Evolutionary conservation across 2,113 vertebrate species (phyloP).

Genomic region (Psammodynastes pulverulentus): DNA sequence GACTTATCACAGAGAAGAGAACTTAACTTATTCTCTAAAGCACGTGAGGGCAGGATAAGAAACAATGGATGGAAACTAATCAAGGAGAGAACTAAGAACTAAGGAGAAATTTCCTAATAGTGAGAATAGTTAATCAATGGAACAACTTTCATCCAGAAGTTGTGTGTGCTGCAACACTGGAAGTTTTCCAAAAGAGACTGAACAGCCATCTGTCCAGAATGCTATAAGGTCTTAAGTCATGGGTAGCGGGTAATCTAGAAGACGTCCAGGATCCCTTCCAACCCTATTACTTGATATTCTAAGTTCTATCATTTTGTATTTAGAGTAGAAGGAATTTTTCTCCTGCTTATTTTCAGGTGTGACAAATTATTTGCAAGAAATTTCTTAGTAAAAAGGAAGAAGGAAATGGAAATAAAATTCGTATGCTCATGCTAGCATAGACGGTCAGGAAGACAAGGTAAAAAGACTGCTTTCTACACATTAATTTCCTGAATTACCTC

Average conservation of each 20-base stretch:
- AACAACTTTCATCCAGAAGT: not conserved
- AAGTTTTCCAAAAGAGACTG: not conserved
- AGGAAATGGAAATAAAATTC: not conserved
- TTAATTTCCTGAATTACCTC: not conserved
- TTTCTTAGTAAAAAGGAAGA: not conserved
- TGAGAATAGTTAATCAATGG: not conserved
- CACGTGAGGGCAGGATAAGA: not conserved
- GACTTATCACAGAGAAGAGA: not conserved
- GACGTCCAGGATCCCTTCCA: not conserved
- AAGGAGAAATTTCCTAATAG: no score
- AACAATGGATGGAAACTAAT: not conserved
- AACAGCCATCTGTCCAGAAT: not conserved
- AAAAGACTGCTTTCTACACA: not conserved
- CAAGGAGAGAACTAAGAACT: not conserved
- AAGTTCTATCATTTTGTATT: not conserved
- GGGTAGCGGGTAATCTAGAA: not conserved
- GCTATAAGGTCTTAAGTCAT: not conserved
- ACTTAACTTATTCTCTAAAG: not conserved
- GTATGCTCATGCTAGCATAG: not conserved
- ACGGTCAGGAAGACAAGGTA: not conserved
- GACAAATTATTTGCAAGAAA: not conserved
- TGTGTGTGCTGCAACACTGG: not conserved
- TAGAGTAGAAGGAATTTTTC: not conserved
- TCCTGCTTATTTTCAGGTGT: not conserved
- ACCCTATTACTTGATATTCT: not conserved